Conservation (phyloP, 64 coral and sea anemone species). For the Pachyseris speciosa region DNA sequence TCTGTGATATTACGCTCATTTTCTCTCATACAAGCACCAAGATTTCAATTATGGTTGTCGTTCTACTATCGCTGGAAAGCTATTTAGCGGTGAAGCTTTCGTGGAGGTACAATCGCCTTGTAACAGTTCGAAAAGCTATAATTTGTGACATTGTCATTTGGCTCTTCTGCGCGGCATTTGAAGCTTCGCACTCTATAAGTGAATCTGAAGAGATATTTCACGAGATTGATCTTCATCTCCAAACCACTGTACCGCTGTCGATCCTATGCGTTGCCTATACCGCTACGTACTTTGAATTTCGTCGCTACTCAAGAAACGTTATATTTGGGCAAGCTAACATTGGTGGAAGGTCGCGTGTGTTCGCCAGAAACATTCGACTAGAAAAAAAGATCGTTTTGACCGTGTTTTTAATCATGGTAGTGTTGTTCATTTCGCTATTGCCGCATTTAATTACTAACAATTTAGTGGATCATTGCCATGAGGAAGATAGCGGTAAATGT, state of each 20-base stretch:
- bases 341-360: not conserved
- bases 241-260: constrained; percentile 63
- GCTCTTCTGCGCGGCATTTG: constrained; percentile 50
- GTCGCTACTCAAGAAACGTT: constrained; percentile 69
- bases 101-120: constrained; percentile 57
- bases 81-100: constrained; percentile 60
- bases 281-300: constrained; percentile 75
- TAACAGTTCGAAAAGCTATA: constrained; percentile 36
- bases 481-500: constrained; percentile 22
- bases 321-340: constrained; percentile 2
- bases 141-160: constrained; percentile 45
- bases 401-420: constrained; percentile 66
- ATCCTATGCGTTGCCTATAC: constrained; percentile 6
- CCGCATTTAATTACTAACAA: constrained; percentile 64
- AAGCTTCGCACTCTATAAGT: constrained; percentile 55
- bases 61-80: constrained; percentile 72
- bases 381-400: constrained; percentile 75
- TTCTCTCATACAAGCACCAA: constrained; percentile 70
- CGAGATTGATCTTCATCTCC: constrained; percentile 70
- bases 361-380: constrained; percentile 39
- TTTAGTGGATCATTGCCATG: constrained; percentile 29
- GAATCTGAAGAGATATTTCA: constrained; percentile 36
- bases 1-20: constrained; percentile 32
- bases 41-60: constrained; percentile 73
- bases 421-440: constrained; percentile 58